Percentiles rank a stretch among this genome's conserved stretches.
Evolutionary conservation across 1,140 invertebrate species (phyloP).

Genomic region (Pseudomyrmex cubaensis): DNA sequence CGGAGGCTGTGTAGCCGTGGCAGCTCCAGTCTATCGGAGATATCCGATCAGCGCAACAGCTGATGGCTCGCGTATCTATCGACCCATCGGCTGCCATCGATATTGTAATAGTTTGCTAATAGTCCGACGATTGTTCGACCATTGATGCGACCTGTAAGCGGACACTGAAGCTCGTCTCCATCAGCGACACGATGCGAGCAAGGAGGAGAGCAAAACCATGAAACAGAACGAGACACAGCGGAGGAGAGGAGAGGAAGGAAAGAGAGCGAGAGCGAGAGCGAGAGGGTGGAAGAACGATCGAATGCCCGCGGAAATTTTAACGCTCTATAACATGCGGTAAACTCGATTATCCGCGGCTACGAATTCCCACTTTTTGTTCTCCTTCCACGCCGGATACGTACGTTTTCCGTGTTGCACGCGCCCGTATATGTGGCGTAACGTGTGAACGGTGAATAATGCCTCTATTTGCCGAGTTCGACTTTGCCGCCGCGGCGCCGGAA

Average conservation of each 20-base stretch:
- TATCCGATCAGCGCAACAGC: conserved; percentile 78
- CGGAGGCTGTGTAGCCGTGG: conserved; percentile 53
- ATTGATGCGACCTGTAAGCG: conserved; percentile 68
- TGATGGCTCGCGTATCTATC: conserved; percentile 76
- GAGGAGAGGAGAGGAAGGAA: conserved; percentile 16
- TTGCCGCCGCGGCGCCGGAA: conserved; percentile 58
- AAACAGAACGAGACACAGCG: conserved; percentile 33
- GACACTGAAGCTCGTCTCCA: conserved; percentile 13
- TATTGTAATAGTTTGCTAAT: conserved; percentile 81
- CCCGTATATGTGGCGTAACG: conserved; percentile 43
- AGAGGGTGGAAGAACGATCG: conserved; percentile 55
- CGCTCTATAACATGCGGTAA: conserved; percentile 70
- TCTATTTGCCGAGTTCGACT: conserved; percentile 55
- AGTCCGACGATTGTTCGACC: conserved; percentile 77
- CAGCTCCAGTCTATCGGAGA: conserved; percentile 67
- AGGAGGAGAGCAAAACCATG: conserved; percentile 7
- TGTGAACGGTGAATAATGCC: conserved; percentile 59
- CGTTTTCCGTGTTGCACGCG: conserved; percentile 59
- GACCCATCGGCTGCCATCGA: conserved; percentile 74
- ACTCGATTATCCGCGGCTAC: conserved; percentile 71
- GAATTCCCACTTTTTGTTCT: conserved; percentile 72
- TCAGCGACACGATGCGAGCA: conserved; percentile 18
- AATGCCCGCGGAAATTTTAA: conserved; percentile 68
- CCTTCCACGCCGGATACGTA: conserved; percentile 57
- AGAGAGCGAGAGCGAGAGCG: neutral